phyloP scores from a whole-genome alignment of 37 sponge, comb jelly and placozoan species.

The Oopsacas minuta region DNA sequence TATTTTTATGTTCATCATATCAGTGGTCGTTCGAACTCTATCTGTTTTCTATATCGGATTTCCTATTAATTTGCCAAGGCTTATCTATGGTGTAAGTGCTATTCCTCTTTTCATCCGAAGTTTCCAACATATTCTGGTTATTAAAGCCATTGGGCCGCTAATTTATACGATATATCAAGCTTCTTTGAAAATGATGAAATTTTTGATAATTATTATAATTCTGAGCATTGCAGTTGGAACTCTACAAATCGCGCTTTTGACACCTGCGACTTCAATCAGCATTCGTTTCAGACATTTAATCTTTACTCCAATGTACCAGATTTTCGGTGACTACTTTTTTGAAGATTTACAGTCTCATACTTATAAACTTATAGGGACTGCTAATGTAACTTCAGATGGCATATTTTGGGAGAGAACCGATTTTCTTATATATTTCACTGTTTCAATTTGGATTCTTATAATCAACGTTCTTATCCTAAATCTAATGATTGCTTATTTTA shows the following conservation, averaged over 20 bases:
- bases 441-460: neutral
- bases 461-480: neutral
- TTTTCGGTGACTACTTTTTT: slow-evolving; percentile 16
- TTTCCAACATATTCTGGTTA: neutral
- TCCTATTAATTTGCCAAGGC: neutral
- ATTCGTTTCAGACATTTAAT: neutral
- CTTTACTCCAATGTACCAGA: neutral
- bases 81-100: neutral
- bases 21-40: neutral
- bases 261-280: neutral
- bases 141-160: neutral
- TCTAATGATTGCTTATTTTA: neutral
- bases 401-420: neutral
- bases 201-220: neutral
- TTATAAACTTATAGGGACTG: neutral
- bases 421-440: neutral
- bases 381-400: neutral
- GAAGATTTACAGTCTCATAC: neutral
- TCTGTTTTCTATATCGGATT: neutral
- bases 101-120: neutral
- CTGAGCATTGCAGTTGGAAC: neutral
- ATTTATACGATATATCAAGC: neutral
- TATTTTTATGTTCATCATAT: neutral
- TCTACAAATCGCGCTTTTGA: neutral
- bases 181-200: neutral